These are phyloP conservation scores for Caenorhabditis auriculariae DNA, from an alignment of 2,888 invertebrate species.

Conservation along the genomic window DNA sequence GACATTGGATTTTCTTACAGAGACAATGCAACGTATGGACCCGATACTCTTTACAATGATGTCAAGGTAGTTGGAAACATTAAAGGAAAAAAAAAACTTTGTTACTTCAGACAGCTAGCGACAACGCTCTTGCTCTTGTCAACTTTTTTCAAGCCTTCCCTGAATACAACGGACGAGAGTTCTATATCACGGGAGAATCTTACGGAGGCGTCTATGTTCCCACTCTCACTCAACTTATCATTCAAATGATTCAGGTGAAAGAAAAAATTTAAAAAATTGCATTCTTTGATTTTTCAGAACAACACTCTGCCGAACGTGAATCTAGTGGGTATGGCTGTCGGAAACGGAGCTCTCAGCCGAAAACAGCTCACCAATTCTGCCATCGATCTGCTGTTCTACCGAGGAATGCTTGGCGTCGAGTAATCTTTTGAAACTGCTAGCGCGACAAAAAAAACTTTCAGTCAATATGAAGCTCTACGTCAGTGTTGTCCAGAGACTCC, in stretches of 20 bases:
- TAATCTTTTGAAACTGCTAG: conserved; percentile 5
- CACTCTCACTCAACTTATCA: conserved; percentile 45
- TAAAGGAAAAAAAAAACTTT: neutral
- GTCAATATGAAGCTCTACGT: conserved; percentile 35
- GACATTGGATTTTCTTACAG: conserved; percentile 68
- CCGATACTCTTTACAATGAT: conserved; percentile 40
- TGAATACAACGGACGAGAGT: conserved; percentile 62
- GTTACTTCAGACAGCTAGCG: conserved; percentile 61
- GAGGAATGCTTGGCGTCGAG: conserved; percentile 49
- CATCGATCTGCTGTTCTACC: conserved; percentile 47
- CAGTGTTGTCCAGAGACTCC: conserved; percentile 34
- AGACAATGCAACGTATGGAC: conserved; percentile 42
- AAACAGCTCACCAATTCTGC: conserved; percentile 46
- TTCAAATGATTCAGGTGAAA: conserved; percentile 34
- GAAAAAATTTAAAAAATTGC: neutral
- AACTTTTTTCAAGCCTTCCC: conserved; percentile 67
- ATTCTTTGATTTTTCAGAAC: conserved; percentile 17
- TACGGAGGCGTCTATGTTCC: conserved; percentile 67
- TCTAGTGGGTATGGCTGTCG: conserved; percentile 57
- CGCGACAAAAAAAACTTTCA: conserved; percentile 10
- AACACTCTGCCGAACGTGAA: conserved; percentile 36
- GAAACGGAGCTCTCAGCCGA: conserved; percentile 56
- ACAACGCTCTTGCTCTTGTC: conserved; percentile 66
- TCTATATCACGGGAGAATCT: conserved; percentile 66
- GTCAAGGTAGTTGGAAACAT: conserved; percentile 28